phyloP scores from a whole-genome alignment of 2,888 invertebrate species.

The Scaptomyza reducta region DNA sequence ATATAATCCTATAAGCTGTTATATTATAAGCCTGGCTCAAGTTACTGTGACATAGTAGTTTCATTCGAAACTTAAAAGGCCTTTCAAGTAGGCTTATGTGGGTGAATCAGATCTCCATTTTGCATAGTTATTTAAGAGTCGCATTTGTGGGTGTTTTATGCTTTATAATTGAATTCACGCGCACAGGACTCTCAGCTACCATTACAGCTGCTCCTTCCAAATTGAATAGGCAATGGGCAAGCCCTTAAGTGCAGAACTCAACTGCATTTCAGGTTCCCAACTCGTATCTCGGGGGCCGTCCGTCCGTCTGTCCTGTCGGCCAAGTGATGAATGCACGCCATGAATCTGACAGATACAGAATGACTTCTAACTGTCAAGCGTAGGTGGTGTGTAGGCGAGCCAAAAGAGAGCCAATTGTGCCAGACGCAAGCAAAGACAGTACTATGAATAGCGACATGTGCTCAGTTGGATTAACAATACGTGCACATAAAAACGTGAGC shows the following conservation, averaged over 20 bases:
- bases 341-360: constrained; percentile 61
- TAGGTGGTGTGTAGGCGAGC: not conserved
- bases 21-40: constrained; percentile 9
- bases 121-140: constrained; percentile 15
- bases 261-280: constrained; percentile 41
- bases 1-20: constrained; percentile 47
- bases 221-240: constrained; percentile 3
- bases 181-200: not conserved
- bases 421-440: constrained; percentile 1
- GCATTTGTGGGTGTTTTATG: constrained; percentile 32
- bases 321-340: constrained; percentile 65
- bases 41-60: constrained; percentile 5
- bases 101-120: not conserved
- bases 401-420: constrained; percentile 7
- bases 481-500: constrained; percentile 1
- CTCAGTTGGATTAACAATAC: constrained; percentile 13
- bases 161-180: constrained; percentile 52
- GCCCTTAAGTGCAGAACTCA: constrained; percentile 44
- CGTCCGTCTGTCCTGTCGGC: not conserved
- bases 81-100: constrained; percentile 9
- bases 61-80: constrained; percentile 2
- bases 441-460: constrained; percentile 35
- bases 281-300: constrained; percentile 35
- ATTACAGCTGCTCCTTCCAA: not conserved
- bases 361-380: constrained; percentile 29